Evolutionary conservation across 2,797 vertebrate genomes (phyloP).

Genomic region (Leuciscus waleckii): DNA sequence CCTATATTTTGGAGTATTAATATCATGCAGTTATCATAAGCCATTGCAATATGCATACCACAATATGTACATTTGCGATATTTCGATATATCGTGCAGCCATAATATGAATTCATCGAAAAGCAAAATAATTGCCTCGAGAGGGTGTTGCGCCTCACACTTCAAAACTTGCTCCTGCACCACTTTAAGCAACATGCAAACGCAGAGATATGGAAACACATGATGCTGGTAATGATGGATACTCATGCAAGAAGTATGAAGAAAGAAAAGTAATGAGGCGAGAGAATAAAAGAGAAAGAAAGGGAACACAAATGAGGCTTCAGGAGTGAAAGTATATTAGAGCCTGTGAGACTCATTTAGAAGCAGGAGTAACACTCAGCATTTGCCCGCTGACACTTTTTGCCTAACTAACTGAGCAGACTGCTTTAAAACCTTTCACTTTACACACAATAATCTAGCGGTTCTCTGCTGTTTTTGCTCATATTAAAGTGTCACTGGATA

Average conservation of each 20-base stretch:
- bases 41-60: too few relatives aligned
- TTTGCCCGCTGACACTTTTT: not conserved
- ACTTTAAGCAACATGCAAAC: not conserved
- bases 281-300: conserved; percentile 10
- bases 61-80: too few relatives aligned
- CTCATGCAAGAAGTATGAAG: not conserved
- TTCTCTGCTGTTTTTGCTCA: conserved; percentile 3
- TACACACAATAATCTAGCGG: conserved; percentile 2
- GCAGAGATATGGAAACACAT: not conserved
- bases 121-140: not conserved
- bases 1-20: not conserved
- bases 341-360: conserved; percentile 35
- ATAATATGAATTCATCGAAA: not conserved
- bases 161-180: not conserved
- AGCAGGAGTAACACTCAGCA: conserved; percentile 42
- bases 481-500: conserved; percentile 11
- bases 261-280: conserved; percentile 11
- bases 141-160: not conserved
- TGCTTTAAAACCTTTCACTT: conserved; percentile 27
- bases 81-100: too few relatives aligned
- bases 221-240: not conserved
- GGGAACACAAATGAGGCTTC: conserved; percentile 29
- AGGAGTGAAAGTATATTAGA: conserved; percentile 35
- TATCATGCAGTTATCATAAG: too few relatives aligned
- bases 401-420: conserved; percentile 2